These are phyloP conservation scores for Camelus dromedarius DNA, from an alignment of 2,113 vertebrate species.

Conservation along the genomic window DNA sequence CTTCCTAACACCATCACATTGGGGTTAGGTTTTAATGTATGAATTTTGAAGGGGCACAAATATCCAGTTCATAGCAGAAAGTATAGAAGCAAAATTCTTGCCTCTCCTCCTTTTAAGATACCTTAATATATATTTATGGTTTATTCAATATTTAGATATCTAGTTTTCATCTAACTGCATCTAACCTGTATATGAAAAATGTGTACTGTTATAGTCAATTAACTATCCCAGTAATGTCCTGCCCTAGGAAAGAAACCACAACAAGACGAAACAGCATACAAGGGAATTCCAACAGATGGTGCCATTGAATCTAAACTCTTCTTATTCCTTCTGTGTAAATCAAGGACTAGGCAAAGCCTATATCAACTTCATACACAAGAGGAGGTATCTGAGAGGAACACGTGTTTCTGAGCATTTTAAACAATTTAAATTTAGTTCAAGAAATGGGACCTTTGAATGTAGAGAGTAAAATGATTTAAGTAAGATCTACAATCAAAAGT, in stretches of 20 bases:
- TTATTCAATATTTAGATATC: not conserved
- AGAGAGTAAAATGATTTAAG: conserved; percentile 28
- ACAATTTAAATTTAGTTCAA: not conserved
- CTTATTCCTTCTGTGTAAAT: not conserved
- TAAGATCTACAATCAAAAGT: not conserved
- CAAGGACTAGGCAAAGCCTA: not conserved
- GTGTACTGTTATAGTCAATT: not conserved
- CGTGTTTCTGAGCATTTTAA: not conserved
- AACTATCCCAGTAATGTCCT: not conserved
- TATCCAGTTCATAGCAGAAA: not conserved
- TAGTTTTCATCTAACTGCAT: not conserved
- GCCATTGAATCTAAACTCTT: conserved; percentile 68
- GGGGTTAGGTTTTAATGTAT: not conserved
- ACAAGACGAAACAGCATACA: not conserved
- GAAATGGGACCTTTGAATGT: not conserved
- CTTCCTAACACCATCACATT: not conserved
- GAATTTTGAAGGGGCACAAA: not conserved
- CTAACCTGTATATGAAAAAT: not conserved
- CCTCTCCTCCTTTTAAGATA: not conserved
- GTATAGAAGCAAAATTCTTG: not conserved
- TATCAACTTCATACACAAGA: not conserved
- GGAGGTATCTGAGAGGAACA: not conserved
- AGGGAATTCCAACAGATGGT: conserved; percentile 65
- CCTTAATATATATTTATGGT: not conserved
- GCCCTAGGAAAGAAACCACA: not conserved